phyloP scores from a whole-genome alignment of 2,797 vertebrate species.

The Onychomys leucogaster region DNA sequence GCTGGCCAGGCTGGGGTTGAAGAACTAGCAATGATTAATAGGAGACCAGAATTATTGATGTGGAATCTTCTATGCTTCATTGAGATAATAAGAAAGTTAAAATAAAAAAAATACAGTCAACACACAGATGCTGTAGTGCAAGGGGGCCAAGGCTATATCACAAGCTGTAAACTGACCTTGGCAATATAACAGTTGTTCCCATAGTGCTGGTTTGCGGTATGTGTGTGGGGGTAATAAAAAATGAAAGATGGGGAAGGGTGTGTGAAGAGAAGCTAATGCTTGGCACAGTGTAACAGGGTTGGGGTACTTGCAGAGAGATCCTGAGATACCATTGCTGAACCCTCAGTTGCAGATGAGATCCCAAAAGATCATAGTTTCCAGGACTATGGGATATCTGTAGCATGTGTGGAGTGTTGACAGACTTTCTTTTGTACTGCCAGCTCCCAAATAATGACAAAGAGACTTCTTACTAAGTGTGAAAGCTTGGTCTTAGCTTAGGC shows the following conservation, averaged over 20 bases:
- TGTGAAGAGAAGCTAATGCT: background rate
- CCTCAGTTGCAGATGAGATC: background rate
- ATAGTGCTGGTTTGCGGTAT: background rate
- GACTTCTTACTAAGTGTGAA: background rate
- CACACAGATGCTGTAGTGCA: background rate
- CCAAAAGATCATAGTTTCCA: background rate
- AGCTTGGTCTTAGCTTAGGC: background rate
- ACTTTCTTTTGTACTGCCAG: background rate
- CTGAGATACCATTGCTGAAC: background rate
- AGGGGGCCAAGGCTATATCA: background rate
- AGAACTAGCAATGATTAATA: background rate
- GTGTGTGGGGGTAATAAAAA: too few species aligned
- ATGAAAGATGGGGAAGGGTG: background rate
- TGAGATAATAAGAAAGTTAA: background rate
- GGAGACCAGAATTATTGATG: background rate
- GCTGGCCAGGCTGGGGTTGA: background rate
- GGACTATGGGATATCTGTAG: background rate
- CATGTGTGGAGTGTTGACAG: background rate
- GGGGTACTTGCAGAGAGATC: background rate
- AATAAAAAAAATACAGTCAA: too few species aligned
- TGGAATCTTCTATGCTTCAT: background rate
- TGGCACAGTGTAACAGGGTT: background rate
- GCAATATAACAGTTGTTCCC: background rate
- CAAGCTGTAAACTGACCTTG: background rate
- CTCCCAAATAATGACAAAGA: background rate